Conservation (phyloP, 2,113 vertebrate genomes). For the Nyctibius bracteatus region DNA sequence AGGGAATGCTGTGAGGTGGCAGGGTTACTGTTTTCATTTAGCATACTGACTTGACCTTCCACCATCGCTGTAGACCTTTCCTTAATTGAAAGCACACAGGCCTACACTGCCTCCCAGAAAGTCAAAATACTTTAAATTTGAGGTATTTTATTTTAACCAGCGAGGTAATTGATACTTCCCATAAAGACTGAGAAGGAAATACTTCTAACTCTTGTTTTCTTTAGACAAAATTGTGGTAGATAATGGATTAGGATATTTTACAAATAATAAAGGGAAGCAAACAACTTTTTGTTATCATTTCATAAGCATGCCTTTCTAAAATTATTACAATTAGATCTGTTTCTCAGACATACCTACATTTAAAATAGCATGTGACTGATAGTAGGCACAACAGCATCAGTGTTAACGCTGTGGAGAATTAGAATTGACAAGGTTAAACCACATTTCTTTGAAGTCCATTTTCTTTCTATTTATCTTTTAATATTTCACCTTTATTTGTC, state of each 20-base stretch:
- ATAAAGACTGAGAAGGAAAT: background rate
- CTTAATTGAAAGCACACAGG: conserved; percentile 55
- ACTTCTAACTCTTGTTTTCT: background rate
- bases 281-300: background rate
- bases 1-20: conserved; percentile 18
- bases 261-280: background rate
- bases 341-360: background rate
- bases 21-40: background rate
- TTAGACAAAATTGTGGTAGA: background rate
- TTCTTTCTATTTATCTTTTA: background rate
- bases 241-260: background rate
- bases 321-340: background rate
- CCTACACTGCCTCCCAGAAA: background rate
- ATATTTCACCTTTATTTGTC: background rate
- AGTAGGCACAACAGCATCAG: background rate
- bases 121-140: background rate
- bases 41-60: conserved; percentile 10
- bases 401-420: background rate
- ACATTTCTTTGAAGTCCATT: background rate
- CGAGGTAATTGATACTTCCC: background rate
- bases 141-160: background rate
- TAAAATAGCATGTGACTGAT: background rate
- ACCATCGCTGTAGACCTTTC: background rate
- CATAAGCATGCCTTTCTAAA: background rate
- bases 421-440: background rate